phyloP scores from a whole-genome alignment of 2,113 vertebrate genomes.

The Sapayoa aenigma region DNA sequence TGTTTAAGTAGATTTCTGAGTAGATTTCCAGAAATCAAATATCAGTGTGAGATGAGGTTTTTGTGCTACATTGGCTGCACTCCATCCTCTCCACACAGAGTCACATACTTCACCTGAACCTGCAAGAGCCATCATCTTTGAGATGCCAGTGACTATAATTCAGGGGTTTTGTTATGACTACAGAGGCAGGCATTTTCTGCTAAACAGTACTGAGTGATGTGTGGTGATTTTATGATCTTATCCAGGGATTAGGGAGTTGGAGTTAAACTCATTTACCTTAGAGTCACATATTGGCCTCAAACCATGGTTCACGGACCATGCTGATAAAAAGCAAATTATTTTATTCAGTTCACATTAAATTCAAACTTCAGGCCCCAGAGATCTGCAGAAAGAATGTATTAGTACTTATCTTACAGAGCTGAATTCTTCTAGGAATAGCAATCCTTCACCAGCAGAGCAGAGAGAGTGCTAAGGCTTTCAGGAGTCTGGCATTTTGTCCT shows the following conservation, averaged over 20 bases:
- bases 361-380: slow-evolving; percentile 53
- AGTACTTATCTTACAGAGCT: slow-evolving; percentile 51
- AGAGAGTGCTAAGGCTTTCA: slow-evolving; percentile 19
- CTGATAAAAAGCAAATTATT: slow-evolving; percentile 77
- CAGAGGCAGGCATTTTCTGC: slow-evolving; percentile 32
- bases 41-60: neutral
- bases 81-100: neutral
- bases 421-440: slow-evolving; percentile 62
- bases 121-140: slow-evolving; percentile 29
- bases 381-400: slow-evolving; percentile 64
- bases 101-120: neutral
- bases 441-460: slow-evolving; percentile 44
- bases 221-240: slow-evolving; percentile 59
- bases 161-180: slow-evolving; percentile 4
- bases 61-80: neutral
- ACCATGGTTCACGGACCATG: slow-evolving; percentile 60
- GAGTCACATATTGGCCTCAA: slow-evolving; percentile 45
- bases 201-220: slow-evolving; percentile 53
- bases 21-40: neutral
- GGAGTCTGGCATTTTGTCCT: neutral
- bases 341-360: slow-evolving; percentile 66
- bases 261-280: slow-evolving; percentile 63
- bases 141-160: slow-evolving; percentile 24
- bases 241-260: slow-evolving; percentile 39
- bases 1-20: neutral